Percentiles rank a stretch among this genome's conserved stretches.
Conservation (phyloP, 30 jellyfish, hydroid and myxozoan genomes). For the Rhopilema esculentum region DNA sequence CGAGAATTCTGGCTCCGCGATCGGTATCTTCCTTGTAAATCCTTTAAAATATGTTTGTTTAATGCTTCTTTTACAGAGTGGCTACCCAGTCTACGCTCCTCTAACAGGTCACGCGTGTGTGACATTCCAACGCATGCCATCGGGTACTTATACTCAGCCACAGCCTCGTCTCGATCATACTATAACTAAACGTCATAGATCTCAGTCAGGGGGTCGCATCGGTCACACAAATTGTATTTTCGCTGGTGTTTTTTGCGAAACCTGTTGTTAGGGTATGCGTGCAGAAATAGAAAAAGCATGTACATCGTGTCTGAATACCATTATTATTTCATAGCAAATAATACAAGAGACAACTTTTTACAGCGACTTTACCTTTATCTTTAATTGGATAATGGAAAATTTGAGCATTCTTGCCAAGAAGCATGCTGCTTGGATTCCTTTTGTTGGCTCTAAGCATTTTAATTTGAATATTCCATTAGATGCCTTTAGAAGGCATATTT, state of each 20-base stretch:
- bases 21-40: background rate
- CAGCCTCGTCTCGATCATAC: slow-evolving; percentile 47
- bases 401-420: no score
- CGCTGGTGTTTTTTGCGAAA: background rate
- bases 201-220: slow-evolving; percentile 38
- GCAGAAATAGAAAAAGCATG: no score
- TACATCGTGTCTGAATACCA: no score
- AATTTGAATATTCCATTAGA: no score
- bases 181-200: slow-evolving; percentile 12
- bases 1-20: background rate
- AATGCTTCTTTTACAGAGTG: slow-evolving; percentile 9
- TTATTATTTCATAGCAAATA: no score
- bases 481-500: no score
- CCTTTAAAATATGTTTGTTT: slow-evolving; percentile 48
- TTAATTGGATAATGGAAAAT: no score
- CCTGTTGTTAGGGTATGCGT: no score
- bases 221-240: background rate
- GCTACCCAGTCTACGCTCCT: background rate
- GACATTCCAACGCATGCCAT: slow-evolving; percentile 25
- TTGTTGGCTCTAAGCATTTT: no score
- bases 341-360: no score
- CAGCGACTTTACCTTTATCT: no score
- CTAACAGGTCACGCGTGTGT: slow-evolving; percentile 60
- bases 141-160: slow-evolving; percentile 25
- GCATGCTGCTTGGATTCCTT: no score